Conservation (phyloP, 2,797 vertebrate species). For the Ctenosaura bakeri region DNA sequence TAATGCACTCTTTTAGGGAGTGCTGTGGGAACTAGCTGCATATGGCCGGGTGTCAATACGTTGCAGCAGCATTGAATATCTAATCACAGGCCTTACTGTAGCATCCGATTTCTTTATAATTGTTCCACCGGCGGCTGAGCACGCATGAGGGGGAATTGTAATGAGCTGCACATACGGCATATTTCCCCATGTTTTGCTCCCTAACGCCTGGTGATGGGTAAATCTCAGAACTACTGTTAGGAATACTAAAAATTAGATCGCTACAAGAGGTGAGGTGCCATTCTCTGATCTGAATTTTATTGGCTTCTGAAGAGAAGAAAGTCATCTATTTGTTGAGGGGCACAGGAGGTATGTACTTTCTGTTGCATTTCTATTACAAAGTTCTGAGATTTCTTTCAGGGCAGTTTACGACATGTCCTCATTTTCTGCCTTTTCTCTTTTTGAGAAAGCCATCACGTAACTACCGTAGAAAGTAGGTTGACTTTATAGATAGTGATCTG, state of each 20-base stretch:
- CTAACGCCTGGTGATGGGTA: conserved; percentile 2
- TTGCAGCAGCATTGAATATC: conserved; percentile 72
- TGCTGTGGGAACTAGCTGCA: conserved; percentile 76
- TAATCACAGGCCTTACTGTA: conserved; percentile 68
- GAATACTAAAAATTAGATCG: conserved; percentile 7
- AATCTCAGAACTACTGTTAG: conserved; percentile 13
- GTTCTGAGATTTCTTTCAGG: not conserved
- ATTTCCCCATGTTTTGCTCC: conserved; percentile 33
- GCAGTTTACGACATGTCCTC: not conserved
- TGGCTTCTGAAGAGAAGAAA: not conserved
- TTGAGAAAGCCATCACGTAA: not conserved
- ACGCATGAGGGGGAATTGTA: conserved; percentile 39
- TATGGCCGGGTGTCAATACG: conserved; percentile 72
- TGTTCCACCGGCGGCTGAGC: conserved; percentile 39
- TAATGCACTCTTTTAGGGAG: conserved; percentile 71
- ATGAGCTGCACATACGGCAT: conserved; percentile 33
- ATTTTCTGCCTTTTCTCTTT: not conserved
- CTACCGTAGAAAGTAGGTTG: not conserved
- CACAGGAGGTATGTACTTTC: not conserved
- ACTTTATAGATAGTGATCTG: too few species aligned
- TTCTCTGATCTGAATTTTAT: not conserved
- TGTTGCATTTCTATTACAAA: not conserved
- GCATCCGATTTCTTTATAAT: conserved; percentile 28
- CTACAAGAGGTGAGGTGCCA: conserved; percentile 8
- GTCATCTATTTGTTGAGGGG: conserved; percentile 1